phyloP scores from a whole-genome alignment of 2,113 vertebrate genomes.

The Lichenostomus cassidix region DNA sequence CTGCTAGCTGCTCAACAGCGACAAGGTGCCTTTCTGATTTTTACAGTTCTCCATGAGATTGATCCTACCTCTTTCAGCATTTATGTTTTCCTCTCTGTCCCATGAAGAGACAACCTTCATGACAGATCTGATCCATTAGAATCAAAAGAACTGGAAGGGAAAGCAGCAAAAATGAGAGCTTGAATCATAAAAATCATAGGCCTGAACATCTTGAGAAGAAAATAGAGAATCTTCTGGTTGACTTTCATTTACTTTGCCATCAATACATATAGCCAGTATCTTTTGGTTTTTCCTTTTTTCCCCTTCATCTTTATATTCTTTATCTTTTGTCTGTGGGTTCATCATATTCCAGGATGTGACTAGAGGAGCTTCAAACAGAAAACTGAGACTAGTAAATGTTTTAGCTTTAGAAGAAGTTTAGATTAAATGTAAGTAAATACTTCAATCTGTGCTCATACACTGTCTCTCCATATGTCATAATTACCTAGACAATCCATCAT shows the following conservation, averaged over 20 bases:
- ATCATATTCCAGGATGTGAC: neutral
- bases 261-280: neutral
- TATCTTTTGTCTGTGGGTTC: neutral
- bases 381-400: neutral
- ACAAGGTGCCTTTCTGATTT: neutral
- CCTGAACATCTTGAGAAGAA: neutral
- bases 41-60: neutral
- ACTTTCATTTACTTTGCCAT: neutral
- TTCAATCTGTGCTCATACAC: neutral
- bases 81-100: neutral
- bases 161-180: neutral
- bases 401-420: neutral
- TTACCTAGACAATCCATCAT: neutral
- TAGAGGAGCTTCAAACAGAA: neutral
- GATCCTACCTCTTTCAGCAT: neutral
- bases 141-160: neutral
- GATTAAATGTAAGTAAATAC: slow-evolving; percentile 2
- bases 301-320: neutral
- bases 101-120: neutral
- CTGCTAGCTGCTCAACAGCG: too few species aligned
- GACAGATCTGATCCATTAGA: neutral
- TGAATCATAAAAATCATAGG: neutral
- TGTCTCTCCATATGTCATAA: neutral
- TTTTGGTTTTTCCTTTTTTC: neutral
- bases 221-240: neutral